Evolutionary conservation across 2,888 invertebrate species (phyloP), one percentile per base, ranked within the genome.

Genomic region (Volucella inflata): DNA sequence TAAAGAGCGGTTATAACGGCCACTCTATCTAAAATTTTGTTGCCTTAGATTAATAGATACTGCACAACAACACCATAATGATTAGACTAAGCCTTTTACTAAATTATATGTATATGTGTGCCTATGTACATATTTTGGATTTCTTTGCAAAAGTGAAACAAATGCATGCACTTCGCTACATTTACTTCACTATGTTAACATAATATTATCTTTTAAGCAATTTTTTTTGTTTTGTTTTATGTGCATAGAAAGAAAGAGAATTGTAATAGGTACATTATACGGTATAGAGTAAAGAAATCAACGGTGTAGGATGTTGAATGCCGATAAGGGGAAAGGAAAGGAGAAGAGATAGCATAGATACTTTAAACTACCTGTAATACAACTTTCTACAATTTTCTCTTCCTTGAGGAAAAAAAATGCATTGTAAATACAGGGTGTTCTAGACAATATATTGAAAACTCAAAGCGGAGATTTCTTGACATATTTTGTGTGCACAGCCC

Each of bases 301-400:
- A 46, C 21, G 62, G 40, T 50, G 75, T 79, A 59, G 64, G 75
- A 50, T 59, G 70, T 51, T 44, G 67, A 70, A 83, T 78, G 77
- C 65, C 60, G 76, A 82, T 82, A 67, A 60, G 55, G 65, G 70
- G 57, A 48, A 38, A 21, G 67, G 38, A 57, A 30, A 67, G 62
- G 50, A 59, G 36, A 44, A 60, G 60, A 64, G 21, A 36, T 68
- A 30, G 30, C 59, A 75, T 68, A 79, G 74, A 78, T 46, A 59
- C 42, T 67, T 83, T 68, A 55, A 64, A 64, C 64, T 83, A 80
- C 71, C 50, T 76, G 85, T 76, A 85, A 17, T 81, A 72, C 85
- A 85, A 85, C 85, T 85, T 85, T 85, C 85, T 85, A 85, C 81
- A 67, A 51, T 85, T 85, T 85, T 85, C 85, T 85, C 85, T 85